A percentile compares a stretch with the other conserved stretches of the same genome.
Evolutionary conservation across 2,797 vertebrate species (phyloP).

Genomic region (Capromys pilorides): DNA sequence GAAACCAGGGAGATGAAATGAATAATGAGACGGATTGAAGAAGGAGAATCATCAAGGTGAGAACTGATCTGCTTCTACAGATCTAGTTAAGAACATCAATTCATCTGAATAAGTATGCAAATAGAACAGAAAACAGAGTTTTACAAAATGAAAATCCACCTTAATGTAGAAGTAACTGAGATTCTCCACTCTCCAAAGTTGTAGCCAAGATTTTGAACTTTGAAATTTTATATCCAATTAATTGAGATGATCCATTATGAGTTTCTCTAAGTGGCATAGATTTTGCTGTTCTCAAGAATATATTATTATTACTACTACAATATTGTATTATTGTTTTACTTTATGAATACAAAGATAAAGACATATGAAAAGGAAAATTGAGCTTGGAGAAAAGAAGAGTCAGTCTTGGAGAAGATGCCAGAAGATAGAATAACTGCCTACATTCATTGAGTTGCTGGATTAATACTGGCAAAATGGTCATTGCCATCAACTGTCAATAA

Average conservation of each 20-base stretch:
- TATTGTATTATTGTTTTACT: neutral
- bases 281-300: neutral
- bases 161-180: neutral
- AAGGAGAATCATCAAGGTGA: neutral
- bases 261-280: neutral
- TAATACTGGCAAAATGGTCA: neutral
- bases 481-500: no score
- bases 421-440: neutral
- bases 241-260: neutral
- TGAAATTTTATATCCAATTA: neutral
- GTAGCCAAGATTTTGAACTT: neutral
- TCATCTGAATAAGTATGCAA: neutral
- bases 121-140: neutral
- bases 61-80: neutral
- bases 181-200: neutral
- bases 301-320: neutral
- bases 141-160: neutral
- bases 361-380: neutral
- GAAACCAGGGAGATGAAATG: no score
- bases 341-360: neutral
- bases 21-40: no score
- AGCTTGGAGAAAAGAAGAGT: neutral
- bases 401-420: neutral
- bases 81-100: neutral
- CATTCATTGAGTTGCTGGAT: neutral